These are phyloP conservation scores for Melinaea menophilus DNA, from an alignment of 2,888 invertebrate genomes.

Conservation along the genomic window DNA sequence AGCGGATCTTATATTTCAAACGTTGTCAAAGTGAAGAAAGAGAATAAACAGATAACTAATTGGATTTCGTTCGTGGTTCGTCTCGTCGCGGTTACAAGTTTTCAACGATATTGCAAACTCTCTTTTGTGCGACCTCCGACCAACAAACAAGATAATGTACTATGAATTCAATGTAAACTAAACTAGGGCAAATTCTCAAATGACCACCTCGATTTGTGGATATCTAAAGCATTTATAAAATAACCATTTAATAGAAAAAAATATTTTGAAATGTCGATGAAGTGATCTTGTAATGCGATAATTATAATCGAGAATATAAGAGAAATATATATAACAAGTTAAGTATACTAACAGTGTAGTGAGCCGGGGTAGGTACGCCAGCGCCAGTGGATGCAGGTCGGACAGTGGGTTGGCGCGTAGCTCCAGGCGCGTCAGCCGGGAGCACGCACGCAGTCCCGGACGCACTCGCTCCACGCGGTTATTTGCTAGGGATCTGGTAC, in stretches of 20 bases:
- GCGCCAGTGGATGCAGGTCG: conserved; percentile 83
- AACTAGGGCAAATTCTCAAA: conserved; percentile 20
- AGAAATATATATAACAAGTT: background rate
- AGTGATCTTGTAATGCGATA: background rate
- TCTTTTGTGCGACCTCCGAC: conserved; percentile 12
- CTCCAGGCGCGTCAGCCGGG: conserved; percentile 85
- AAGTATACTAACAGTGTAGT: conserved; percentile 56
- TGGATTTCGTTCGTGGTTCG: background rate
- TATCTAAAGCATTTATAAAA: background rate
- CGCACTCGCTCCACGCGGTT: conserved; percentile 88
- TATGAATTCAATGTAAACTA: conserved; percentile 12
- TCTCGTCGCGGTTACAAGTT: conserved; percentile 14
- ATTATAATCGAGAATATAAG: background rate
- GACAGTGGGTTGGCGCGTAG: conserved; percentile 90
- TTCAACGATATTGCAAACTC: conserved; percentile 15
- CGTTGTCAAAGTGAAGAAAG: background rate
- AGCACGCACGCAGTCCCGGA: conserved; percentile 83
- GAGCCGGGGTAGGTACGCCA: conserved; percentile 84
- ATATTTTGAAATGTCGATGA: background rate
- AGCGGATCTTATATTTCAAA: background rate
- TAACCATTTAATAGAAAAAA: no score
- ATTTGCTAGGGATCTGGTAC: conserved; percentile 85
- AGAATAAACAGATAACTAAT: conserved; percentile 3
- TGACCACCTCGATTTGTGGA: background rate
- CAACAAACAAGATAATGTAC: conserved; percentile 17